phyloP scores from a whole-genome alignment of 2,888 invertebrate genomes.

The Microctonus aethiopoides region DNA sequence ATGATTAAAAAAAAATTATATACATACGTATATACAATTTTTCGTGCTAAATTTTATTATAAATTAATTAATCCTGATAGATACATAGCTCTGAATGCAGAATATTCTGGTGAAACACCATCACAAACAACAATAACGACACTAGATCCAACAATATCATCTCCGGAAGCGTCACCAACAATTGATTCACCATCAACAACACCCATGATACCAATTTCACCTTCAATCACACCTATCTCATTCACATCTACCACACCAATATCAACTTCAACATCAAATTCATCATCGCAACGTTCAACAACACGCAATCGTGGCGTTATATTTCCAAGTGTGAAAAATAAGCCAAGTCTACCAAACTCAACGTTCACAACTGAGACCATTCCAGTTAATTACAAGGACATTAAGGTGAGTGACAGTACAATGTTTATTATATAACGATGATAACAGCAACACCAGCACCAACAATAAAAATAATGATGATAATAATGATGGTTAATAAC shows the following conservation, averaged over 20 bases:
- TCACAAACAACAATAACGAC: slow-evolving; percentile 66
- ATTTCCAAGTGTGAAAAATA: slow-evolving; percentile 92
- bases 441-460: too few species aligned
- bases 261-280: slow-evolving; percentile 34
- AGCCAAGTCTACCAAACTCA: slow-evolving; percentile 85
- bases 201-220: slow-evolving; percentile 38
- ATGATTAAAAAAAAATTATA: neutral
- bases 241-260: slow-evolving; percentile 37
- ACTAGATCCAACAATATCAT: slow-evolving; percentile 45
- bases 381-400: slow-evolving; percentile 81
- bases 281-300: slow-evolving; percentile 62
- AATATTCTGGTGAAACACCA: slow-evolving; percentile 52
- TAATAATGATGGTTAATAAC: neutral
- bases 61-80: slow-evolving; percentile 39
- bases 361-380: slow-evolving; percentile 81
- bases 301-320: slow-evolving; percentile 85
- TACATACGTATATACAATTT: too few species aligned
- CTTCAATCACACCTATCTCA: slow-evolving; percentile 48
- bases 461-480: too few species aligned
- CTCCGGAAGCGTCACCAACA: slow-evolving; percentile 41
- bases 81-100: slow-evolving; percentile 56
- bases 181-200: slow-evolving; percentile 50
- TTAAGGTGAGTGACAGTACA: slow-evolving; percentile 75
- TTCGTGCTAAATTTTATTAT: too few species aligned
- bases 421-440: too few species aligned